Percentiles rank a stretch among this genome's conserved stretches.
These are phyloP conservation scores for Danio aesculapii DNA, from an alignment of 2,797 vertebrate species.

Conservation along the genomic window DNA sequence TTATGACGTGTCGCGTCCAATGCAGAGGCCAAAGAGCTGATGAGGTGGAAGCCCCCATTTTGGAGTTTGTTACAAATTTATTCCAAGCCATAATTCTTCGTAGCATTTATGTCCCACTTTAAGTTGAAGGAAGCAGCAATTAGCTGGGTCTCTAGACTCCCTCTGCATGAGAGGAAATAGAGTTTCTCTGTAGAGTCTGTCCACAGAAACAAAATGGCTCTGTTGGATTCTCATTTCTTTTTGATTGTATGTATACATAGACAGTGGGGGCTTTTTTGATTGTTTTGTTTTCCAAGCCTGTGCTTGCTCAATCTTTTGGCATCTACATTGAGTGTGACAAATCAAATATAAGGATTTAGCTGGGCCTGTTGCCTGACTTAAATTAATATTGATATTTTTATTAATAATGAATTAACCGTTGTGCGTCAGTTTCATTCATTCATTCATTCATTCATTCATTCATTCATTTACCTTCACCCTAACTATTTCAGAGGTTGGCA, in stretches of 20 bases:
- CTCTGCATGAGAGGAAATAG: conserved; percentile 57
- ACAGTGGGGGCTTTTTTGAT: neutral
- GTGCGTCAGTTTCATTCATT: too few species aligned
- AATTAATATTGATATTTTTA: too few species aligned
- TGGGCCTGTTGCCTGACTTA: conserved; percentile 72
- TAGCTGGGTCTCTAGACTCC: conserved; percentile 68
- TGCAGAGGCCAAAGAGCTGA: conserved; percentile 65
- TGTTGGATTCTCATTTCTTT: conserved; percentile 11
- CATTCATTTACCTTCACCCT: too few species aligned
- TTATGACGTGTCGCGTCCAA: conserved; percentile 76
- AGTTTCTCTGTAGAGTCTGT: conserved; percentile 61
- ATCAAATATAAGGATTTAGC: conserved; percentile 77
- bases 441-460: too few species aligned
- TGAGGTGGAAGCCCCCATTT: conserved; percentile 67
- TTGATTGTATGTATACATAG: neutral
- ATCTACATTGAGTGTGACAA: conserved; percentile 67
- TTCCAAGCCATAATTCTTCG: conserved; percentile 67
- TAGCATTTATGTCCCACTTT: conserved; percentile 61
- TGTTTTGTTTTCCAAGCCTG: neutral
- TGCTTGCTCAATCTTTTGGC: conserved; percentile 57
- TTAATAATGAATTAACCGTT: too few species aligned
- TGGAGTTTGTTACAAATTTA: conserved; percentile 61
- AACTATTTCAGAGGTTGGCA: too few species aligned
- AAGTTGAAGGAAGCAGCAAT: conserved; percentile 65
- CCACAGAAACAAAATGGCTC: conserved; percentile 22